These are phyloP conservation scores for Acrobasis suavella DNA, from an alignment of 2,888 invertebrate genomes.

Conservation along the genomic window DNA sequence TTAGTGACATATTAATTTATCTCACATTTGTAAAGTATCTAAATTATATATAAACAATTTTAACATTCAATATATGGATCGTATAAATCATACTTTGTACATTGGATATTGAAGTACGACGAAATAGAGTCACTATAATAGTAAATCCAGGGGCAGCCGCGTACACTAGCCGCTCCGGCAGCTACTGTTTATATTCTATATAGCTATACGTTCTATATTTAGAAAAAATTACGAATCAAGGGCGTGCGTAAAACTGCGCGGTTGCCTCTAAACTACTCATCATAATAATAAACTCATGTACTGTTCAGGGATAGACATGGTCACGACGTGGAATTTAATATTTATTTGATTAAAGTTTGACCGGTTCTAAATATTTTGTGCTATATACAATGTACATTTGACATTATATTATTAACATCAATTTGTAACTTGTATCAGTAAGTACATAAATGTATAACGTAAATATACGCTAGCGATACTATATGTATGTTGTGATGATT, in stretches of 20 bases:
- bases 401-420: conserved; percentile 35
- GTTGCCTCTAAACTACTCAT: conserved; percentile 25
- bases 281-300: conserved; percentile 29
- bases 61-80: conserved; percentile 20
- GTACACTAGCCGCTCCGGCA: conserved; percentile 11
- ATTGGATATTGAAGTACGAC: conserved; percentile 21
- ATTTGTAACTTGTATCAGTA: conserved; percentile 48
- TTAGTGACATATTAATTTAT: conserved; percentile 13
- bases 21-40: conserved; percentile 19
- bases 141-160: conserved; percentile 11
- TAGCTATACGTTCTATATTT: conserved; percentile 15
- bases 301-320: conserved; percentile 32
- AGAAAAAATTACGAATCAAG: conserved; percentile 15
- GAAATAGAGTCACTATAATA: conserved; percentile 24
- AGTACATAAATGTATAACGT: conserved; percentile 45
- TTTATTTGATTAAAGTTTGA: conserved; percentile 37
- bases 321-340: conserved; percentile 34
- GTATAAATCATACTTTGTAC: conserved; percentile 23
- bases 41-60: conserved; percentile 22
- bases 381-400: conserved; percentile 33
- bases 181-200: conserved; percentile 6
- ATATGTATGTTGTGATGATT: conserved; percentile 28
- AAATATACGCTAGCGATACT: conserved; percentile 58
- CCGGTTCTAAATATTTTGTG: conserved; percentile 30
- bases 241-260: conserved; percentile 16